These are phyloP conservation scores for Trinorchestia longiramus DNA, from an alignment of 1,140 invertebrate species.

Conservation along the genomic window DNA sequence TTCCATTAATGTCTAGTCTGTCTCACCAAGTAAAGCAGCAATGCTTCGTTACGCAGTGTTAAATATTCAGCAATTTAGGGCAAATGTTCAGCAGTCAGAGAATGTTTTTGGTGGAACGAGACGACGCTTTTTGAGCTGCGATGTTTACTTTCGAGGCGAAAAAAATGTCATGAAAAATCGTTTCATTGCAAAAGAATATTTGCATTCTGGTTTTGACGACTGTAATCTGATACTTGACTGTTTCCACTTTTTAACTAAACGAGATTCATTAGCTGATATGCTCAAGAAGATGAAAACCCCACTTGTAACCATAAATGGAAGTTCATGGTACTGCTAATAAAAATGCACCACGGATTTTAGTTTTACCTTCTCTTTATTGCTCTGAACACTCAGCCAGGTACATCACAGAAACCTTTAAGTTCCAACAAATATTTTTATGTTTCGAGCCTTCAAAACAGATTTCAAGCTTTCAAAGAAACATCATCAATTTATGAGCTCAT, in stretches of 20 bases:
- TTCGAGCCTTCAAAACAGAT: not conserved
- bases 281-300: not conserved
- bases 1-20: not conserved
- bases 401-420: not conserved
- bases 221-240: too few species aligned
- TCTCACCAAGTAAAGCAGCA: not conserved
- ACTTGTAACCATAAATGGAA: not conserved
- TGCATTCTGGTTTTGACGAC: too few species aligned
- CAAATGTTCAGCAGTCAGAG: not conserved
- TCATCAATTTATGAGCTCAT: slow-evolving; percentile 1
- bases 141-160: not conserved
- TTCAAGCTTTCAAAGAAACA: not conserved
- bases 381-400: not conserved
- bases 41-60: not conserved
- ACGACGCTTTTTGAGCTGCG: not conserved
- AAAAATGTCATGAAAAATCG: not conserved
- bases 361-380: not conserved
- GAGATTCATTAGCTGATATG: not conserved
- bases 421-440: not conserved
- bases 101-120: not conserved
- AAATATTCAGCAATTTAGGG: not conserved
- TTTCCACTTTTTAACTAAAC: not conserved
- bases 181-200: not conserved
- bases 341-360: not conserved
- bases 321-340: not conserved